A percentile compares a stretch with the other conserved stretches of the same genome.
phyloP scores from a whole-genome alignment of 2,797 vertebrate species.

The Coracias cyanogaster region DNA sequence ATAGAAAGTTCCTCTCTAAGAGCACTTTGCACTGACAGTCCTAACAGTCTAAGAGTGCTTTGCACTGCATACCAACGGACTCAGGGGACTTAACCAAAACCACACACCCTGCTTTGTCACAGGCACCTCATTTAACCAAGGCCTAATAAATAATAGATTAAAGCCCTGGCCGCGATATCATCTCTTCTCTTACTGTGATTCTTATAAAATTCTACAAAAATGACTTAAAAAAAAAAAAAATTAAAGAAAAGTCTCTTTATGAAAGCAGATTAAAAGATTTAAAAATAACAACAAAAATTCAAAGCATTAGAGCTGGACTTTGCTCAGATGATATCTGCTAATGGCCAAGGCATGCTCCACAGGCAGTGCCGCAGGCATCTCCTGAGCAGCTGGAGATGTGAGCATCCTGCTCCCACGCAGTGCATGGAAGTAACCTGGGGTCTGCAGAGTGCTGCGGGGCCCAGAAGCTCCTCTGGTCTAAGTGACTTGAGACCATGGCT shows the following conservation, averaged over 20 bases:
- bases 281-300: not conserved
- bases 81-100: constrained; percentile 4
- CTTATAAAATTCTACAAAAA: constrained; percentile 13
- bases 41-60: not conserved
- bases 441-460: not conserved
- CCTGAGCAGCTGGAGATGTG: not conserved
- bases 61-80: not conserved
- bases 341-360: accelerated
- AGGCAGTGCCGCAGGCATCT: accelerated
- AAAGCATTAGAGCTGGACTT: not conserved
- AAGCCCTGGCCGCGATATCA: not conserved
- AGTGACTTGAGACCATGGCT: not conserved
- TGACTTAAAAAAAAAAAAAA: not conserved
- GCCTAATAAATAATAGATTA: constrained; percentile 53
- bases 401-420: not conserved
- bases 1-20: not conserved
- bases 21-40: not conserved
- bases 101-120: constrained; percentile 47
- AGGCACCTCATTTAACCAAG: constrained; percentile 30
- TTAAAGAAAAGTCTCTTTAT: not conserved
- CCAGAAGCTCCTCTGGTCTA: not conserved
- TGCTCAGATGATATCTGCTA: not conserved
- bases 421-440: accelerated
- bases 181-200: not conserved
- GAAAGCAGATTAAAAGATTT: not conserved